Percentiles rank a stretch among this genome's conserved stretches.
These are phyloP conservation scores for Portunus trituberculatus DNA, from an alignment of 1,140 invertebrate species.

Conservation along the genomic window DNA sequence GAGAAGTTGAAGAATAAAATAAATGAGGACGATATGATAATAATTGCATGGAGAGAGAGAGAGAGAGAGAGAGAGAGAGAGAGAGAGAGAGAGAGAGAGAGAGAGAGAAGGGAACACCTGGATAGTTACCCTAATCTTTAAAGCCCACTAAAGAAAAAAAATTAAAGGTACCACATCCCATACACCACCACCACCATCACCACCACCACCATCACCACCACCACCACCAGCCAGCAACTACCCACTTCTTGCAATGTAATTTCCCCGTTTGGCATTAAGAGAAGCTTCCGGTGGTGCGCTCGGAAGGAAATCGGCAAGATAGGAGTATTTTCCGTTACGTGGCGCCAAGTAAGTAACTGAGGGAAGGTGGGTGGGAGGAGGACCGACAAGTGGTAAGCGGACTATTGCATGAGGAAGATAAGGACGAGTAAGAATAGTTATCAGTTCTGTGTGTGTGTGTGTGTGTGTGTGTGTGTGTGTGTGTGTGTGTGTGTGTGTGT, in stretches of 20 bases:
- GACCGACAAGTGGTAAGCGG: neutral
- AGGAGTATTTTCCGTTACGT: slow-evolving; percentile 28
- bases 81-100: slow-evolving; percentile 20
- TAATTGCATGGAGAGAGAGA: neutral
- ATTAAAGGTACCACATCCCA: neutral
- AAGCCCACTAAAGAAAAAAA: neutral
- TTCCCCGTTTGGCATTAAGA: neutral
- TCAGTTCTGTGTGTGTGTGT: neutral
- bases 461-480: no score
- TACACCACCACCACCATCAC: neutral
- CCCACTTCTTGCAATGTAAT: slow-evolving; percentile 27
- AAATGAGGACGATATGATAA: neutral
- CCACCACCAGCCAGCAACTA: neutral
- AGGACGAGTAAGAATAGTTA: neutral
- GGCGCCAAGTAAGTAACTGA: neutral
- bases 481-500: no score
- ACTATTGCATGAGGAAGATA: neutral
- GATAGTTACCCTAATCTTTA: neutral
- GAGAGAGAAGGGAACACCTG: neutral
- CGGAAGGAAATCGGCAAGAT: slow-evolving; percentile 35
- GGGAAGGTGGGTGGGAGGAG: neutral
- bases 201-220: neutral
- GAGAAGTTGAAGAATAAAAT: no score
- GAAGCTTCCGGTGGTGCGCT: slow-evolving; percentile 1
- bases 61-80: slow-evolving; percentile 11